These are phyloP conservation scores for Netelia virgata DNA, from an alignment of 2,888 invertebrate genomes.

Conservation along the genomic window DNA sequence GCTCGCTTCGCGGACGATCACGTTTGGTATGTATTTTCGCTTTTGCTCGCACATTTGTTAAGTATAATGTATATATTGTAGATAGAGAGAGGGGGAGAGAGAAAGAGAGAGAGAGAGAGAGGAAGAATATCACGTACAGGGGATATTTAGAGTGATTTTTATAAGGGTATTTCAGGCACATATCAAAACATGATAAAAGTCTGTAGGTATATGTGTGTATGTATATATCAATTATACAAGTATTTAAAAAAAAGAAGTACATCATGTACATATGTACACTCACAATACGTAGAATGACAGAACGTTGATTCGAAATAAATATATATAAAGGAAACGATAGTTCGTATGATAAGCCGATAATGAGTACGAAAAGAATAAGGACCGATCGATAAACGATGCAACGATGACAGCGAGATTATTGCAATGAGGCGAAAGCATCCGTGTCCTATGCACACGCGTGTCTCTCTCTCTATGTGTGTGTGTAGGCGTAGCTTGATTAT, in stretches of 20 bases:
- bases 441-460: neutral
- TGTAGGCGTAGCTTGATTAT: slow-evolving; percentile 27
- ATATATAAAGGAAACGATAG: slow-evolving; percentile 1
- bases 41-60: slow-evolving; percentile 45
- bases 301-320: slow-evolving; percentile 21
- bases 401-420: slow-evolving; percentile 57
- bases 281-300: too few species aligned
- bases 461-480: too few species aligned
- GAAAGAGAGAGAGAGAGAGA: slow-evolving; percentile 10
- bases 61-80: slow-evolving; percentile 17
- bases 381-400: slow-evolving; percentile 53
- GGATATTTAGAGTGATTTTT: slow-evolving; percentile 55
- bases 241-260: too few species aligned
- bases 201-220: slow-evolving; percentile 37
- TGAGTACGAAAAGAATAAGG: slow-evolving; percentile 11
- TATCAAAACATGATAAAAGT: slow-evolving; percentile 30
- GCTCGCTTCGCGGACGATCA: slow-evolving; percentile 57
- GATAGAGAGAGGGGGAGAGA: slow-evolving; percentile 17
- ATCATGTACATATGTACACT: too few species aligned
- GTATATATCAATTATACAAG: slow-evolving; percentile 18
- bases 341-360: slow-evolving; percentile 36
- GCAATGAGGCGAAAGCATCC: slow-evolving; percentile 52
- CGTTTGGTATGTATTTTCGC: slow-evolving; percentile 51
- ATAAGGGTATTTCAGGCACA: slow-evolving; percentile 34
- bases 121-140: slow-evolving; percentile 49